Conservation (phyloP, 2,113 vertebrate genomes). For the Puffinus mauretanicus region DNA sequence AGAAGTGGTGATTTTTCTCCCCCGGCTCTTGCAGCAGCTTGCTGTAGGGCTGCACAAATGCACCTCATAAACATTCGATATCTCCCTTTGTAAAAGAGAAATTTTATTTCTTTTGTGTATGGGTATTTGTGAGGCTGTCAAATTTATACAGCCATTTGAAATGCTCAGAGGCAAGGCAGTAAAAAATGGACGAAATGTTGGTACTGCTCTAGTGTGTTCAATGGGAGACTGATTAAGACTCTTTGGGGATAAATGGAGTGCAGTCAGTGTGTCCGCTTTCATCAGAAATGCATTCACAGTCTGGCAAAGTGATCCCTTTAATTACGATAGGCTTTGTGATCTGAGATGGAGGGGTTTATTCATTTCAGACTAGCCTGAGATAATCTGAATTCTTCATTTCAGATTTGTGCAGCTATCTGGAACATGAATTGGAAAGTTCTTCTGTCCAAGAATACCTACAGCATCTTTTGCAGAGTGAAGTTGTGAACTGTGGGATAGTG, state of each 20-base stretch:
- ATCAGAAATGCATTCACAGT: constrained; percentile 22
- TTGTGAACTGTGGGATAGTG: constrained; percentile 71
- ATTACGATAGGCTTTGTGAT: constrained; percentile 39
- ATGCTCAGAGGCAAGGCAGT: neutral
- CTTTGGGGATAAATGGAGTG: neutral
- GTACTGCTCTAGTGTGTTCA: neutral
- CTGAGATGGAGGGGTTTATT: constrained; percentile 21
- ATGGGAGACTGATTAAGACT: neutral
- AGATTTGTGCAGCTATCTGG: constrained; percentile 87
- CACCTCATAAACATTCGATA: neutral
- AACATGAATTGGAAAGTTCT: constrained; percentile 80
- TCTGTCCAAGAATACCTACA: constrained; percentile 81
- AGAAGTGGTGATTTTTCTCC: neutral
- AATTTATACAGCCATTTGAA: neutral
- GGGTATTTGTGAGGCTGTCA: neutral
- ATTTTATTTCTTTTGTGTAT: neutral
- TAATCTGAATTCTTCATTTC: constrained; percentile 23
- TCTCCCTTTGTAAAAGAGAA: neutral
- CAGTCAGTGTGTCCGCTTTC: neutral
- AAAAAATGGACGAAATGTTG: neutral
- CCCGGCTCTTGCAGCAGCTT: neutral
- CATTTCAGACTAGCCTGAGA: neutral
- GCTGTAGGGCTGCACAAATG: neutral
- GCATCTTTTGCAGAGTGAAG: constrained; percentile 84
- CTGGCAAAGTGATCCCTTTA: constrained; percentile 13